Evolutionary conservation across 2,888 invertebrate genomes (phyloP), one percentile per base, ranked within the genome.

Genomic region (Rhagium mordax): DNA sequence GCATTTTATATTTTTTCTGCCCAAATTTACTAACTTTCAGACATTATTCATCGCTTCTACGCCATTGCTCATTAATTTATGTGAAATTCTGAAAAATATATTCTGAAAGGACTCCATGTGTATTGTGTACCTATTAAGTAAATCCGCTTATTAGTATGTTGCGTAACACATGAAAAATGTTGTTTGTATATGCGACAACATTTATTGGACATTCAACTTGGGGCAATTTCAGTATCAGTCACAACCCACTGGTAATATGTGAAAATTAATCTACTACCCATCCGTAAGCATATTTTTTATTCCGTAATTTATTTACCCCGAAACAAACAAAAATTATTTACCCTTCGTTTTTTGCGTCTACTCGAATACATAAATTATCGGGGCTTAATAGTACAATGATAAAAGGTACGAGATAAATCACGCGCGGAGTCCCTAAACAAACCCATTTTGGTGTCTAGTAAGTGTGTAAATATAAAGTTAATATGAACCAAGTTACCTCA

Each of bases 251-350:
- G 41, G 41, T 41, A 41, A 41, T 41, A 3, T 41, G 41, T 53
- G 41, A 8, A 41, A 13, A 65, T 53, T 53, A 20, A 53, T 27
- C 53, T 53, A 33, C 53, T 33, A 18, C 33, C 18, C 65, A 53
- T 65, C 21, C 29, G 53, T 33, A 20, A 1, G n/a, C 65, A 53
- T 20, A n/a, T 65, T 49, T 55, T 33, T 65, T 51, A 65, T 65
- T 65, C 61, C 59, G 69, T 72, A 69, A 76, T 76, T 76, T 74
- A 76, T 76, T 72, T 74, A 71, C 59, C 74, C 67, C 74, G 65
- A 60, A 70, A 71, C 74, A 74, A 72, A 74, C 74, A 76, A 71
- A 74, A 76, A 66, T 73, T 66, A 72, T 74, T 60, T 68, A 66
- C 74, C 72, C 74, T 74, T 66, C 70, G 57, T 66, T 72, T 74